These are phyloP conservation scores for Bimastos eiseni DNA, from an alignment of 2,888 invertebrate genomes.

Conservation along the genomic window DNA sequence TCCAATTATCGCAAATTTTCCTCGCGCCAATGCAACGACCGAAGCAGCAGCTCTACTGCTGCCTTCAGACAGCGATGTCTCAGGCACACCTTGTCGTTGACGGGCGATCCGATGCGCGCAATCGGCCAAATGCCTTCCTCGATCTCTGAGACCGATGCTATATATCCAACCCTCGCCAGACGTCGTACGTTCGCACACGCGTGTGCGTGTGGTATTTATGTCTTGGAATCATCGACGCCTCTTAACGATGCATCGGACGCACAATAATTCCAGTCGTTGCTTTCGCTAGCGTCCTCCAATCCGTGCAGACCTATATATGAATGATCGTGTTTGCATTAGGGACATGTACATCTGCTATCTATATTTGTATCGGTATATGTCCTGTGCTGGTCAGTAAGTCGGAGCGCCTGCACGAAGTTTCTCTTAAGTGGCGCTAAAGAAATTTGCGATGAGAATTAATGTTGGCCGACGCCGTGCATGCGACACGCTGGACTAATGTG, in stretches of 20 bases:
- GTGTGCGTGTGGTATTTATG: not conserved
- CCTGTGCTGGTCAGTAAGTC: too few species aligned
- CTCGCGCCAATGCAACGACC: not conserved
- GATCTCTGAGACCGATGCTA: not conserved
- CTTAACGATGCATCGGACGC: not conserved
- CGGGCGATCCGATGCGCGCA: not conserved
- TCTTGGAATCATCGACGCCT: not conserved
- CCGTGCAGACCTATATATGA: not conserved
- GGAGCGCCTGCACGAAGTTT: too few species aligned
- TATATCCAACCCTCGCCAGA: not conserved
- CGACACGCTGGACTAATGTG: too few species aligned
- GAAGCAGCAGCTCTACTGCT: not conserved
- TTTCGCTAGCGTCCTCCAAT: not conserved
- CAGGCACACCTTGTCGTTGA: not conserved
- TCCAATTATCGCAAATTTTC: not conserved
- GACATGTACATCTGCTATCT: not conserved
- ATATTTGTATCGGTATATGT: not conserved
- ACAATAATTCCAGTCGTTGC: too few species aligned
- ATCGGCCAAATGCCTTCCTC: too few species aligned
- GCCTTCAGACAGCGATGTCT: not conserved
- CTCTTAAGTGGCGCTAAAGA: too few species aligned
- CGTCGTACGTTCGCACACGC: not conserved
- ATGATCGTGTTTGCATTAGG: not conserved
- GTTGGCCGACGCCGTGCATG: too few species aligned
- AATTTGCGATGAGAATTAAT: too few species aligned